phyloP scores from a whole-genome alignment of 2,888 invertebrate species.

The Hirtodrosophila alboralis region DNA sequence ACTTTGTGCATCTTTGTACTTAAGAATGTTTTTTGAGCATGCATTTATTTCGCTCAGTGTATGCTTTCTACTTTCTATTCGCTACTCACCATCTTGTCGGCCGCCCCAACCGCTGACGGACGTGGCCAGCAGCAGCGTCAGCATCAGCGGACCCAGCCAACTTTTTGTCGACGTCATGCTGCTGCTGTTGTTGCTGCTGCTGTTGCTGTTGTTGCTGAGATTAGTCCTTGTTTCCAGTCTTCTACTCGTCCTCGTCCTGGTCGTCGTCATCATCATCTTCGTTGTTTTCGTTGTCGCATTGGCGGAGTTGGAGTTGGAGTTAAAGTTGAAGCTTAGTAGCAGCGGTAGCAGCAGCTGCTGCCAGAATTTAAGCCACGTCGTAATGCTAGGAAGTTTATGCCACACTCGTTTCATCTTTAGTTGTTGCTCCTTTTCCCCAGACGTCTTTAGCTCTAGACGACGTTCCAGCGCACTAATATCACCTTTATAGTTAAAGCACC shows the following conservation, averaged over 20 bases:
- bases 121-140: constrained; percentile 77
- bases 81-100: constrained; percentile 83
- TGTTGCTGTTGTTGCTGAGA: constrained; percentile 17
- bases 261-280: constrained; percentile 27
- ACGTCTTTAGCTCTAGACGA: constrained; percentile 35
- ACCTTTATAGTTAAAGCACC: constrained; percentile 82
- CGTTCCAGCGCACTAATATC: constrained; percentile 77
- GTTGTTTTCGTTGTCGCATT: constrained; percentile 48
- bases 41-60: too few species aligned
- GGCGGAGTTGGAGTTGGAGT: constrained; percentile 17
- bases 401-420: constrained; percentile 36
- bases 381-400: constrained; percentile 68
- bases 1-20: too few species aligned
- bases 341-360: constrained; percentile 62
- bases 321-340: constrained; percentile 33
- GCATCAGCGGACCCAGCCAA: constrained; percentile 69
- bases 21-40: too few species aligned
- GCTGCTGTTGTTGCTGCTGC: constrained; percentile 33
- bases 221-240: constrained; percentile 26
- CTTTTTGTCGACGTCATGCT: constrained; percentile 70
- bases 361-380: constrained; percentile 75
- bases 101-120: constrained; percentile 81
- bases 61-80: too few species aligned
- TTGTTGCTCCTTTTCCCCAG: constrained; percentile 2
- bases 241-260: constrained; percentile 14